Percentiles rank a stretch among this genome's conserved stretches.
Evolutionary conservation across 2,888 invertebrate genomes (phyloP).

Genomic region (Tenodera sinensis): DNA sequence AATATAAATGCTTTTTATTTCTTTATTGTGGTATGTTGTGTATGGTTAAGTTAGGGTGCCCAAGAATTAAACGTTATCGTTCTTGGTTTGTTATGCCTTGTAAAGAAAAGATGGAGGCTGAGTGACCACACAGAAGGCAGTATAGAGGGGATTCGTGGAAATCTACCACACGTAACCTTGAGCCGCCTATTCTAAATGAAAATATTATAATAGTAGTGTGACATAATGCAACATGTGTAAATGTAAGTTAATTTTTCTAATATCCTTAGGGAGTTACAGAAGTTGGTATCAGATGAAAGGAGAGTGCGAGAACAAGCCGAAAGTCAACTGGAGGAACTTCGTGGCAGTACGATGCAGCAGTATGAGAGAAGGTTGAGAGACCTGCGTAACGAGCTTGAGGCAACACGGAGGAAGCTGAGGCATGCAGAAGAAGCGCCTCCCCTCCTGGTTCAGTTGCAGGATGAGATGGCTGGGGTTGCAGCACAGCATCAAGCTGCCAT

Average conservation of each 20-base stretch:
- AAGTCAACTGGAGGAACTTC: constrained; percentile 54
- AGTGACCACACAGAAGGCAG: too few relatives aligned
- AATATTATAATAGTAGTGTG: neutral
- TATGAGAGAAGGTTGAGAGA: constrained; percentile 44
- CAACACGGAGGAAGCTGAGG: constrained; percentile 59
- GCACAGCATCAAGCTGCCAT: constrained; percentile 69
- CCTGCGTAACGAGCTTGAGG: constrained; percentile 60
- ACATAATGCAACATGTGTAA: neutral
- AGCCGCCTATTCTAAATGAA: too few relatives aligned
- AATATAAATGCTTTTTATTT: too few relatives aligned
- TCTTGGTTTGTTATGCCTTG: too few relatives aligned
- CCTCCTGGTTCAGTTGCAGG: constrained; percentile 62
- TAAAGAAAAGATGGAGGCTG: too few relatives aligned
- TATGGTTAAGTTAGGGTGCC: too few relatives aligned
- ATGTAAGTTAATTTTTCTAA: neutral
- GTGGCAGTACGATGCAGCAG: constrained; percentile 45
- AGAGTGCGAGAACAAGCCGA: constrained; percentile 71
- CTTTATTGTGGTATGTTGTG: too few relatives aligned
- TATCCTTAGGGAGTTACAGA: constrained; percentile 68
- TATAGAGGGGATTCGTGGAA: too few relatives aligned
- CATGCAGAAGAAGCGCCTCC: constrained; percentile 65
- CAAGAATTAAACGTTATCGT: too few relatives aligned
- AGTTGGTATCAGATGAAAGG: constrained; percentile 69
- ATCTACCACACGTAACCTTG: too few relatives aligned
- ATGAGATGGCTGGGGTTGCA: constrained; percentile 68